These are phyloP conservation scores for Ceyx melanurus DNA, from an alignment of 2,113 vertebrate genomes.

Conservation along the genomic window DNA sequence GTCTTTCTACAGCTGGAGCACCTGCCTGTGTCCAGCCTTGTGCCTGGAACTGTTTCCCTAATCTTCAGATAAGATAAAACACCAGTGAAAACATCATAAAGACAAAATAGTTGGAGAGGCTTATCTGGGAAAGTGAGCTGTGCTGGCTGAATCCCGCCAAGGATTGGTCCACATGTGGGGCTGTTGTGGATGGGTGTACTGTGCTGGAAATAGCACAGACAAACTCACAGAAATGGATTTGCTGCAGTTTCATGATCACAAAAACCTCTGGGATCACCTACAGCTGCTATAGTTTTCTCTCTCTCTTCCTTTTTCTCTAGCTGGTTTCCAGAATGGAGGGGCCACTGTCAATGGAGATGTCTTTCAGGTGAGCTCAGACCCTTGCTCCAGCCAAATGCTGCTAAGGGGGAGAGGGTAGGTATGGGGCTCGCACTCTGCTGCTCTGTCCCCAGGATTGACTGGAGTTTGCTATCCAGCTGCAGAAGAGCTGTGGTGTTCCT, in stretches of 20 bases:
- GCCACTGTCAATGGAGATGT: conserved; percentile 89
- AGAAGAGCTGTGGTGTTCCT: not conserved
- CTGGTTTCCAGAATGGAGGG: conserved; percentile 81
- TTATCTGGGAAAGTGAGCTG: not conserved
- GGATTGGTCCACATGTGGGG: not conserved
- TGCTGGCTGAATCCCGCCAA: not conserved
- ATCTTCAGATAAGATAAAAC: conserved; percentile 46
- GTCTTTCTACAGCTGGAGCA: not conserved
- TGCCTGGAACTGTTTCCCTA: not conserved
- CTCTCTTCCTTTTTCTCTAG: conserved; percentile 64
- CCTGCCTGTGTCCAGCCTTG: not conserved
- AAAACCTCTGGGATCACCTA: not conserved
- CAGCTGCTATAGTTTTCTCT: not conserved
- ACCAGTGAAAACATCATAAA: conserved; percentile 9
- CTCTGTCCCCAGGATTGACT: not conserved
- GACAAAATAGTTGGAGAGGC: not conserved
- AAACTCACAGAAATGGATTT: not conserved
- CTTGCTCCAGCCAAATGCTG: not conserved
- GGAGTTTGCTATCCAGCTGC: not conserved
- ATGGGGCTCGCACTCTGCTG: not conserved
- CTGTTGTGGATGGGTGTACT: not conserved
- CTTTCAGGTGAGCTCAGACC: conserved; percentile 85
- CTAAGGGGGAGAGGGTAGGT: not conserved
- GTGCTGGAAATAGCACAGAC: not conserved
- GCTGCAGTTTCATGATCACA: not conserved